phyloP scores from a whole-genome alignment of 2,888 invertebrate genomes.

The Diabrotica balteata region DNA sequence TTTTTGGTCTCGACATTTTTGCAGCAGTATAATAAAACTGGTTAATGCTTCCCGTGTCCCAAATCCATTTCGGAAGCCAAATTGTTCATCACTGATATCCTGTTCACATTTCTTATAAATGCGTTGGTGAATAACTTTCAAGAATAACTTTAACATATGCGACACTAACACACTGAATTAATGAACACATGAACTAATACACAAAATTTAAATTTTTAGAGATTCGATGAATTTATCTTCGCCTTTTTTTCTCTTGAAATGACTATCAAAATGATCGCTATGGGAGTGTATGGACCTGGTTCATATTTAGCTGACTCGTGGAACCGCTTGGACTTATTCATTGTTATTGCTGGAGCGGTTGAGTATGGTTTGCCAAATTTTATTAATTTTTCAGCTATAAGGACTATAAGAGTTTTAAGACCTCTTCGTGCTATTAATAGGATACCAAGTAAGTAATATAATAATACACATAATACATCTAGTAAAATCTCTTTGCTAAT shows the following conservation, averaged over 20 bases:
- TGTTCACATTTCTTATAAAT: too few species aligned
- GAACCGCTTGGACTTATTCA: conserved; percentile 98
- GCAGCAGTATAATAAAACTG: too few species aligned
- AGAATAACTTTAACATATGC: too few species aligned
- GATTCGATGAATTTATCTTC: conserved; percentile 98
- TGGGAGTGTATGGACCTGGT: conserved; percentile 93
- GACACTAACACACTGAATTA: too few species aligned
- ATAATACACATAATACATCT: background rate
- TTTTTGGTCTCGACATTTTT: too few species aligned
- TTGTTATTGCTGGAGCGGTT: conserved; percentile 91
- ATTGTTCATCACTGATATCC: too few species aligned
- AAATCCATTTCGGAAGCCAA: too few species aligned
- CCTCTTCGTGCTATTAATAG: conserved; percentile 98
- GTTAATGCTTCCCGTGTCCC: too few species aligned
- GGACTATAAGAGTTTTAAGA: conserved; percentile 96
- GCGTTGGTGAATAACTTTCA: too few species aligned
- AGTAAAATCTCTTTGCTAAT: too few species aligned
- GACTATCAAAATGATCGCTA: conserved; percentile 98
- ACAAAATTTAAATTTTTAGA: conserved; percentile 63
- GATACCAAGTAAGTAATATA: conserved; percentile 91
- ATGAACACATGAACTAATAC: background rate
- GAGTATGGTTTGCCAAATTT: conserved; percentile 89
- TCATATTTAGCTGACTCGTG: conserved; percentile 98
- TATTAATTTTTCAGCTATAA: conserved; percentile 96
- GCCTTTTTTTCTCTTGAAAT: conserved; percentile 98